Base-by-base conservation (phyloP, 2,113 vertebrate species). In the Leptosomus discolor region DNA sequence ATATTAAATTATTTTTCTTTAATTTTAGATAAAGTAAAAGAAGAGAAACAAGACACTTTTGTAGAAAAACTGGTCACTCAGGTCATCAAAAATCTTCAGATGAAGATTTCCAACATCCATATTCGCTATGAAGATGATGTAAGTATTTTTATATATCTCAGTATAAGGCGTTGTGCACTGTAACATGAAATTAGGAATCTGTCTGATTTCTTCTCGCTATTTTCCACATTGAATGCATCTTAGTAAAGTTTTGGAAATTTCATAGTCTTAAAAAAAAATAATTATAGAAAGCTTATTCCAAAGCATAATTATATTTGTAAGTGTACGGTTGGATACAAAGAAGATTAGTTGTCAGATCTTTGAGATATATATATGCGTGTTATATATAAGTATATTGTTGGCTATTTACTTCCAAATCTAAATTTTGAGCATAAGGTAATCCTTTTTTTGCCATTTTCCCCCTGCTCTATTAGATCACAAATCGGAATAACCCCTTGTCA, bases 61-160 rank as follows among this genome's bases (percentile, higher is more conserved):
- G 96, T 99, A 92, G 99, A 99, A 98, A 99, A 99, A 94, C 97
- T 99, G 93, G 97, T 99, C 81, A 99, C 99, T 94, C 99, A 99
- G 97, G 99, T 99, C 91, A 99, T 99, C 96, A 99, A 99, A 98
- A 99, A 99, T 98, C 98, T 99, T 93, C 99, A 99, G 94, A 98
- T 99, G 96, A 99, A 99, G 97, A 99, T 99, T 97, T 99, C 99
- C 79, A 99, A 99, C 93, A 99, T 99, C 91, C 99, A 99, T 69
- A 85, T 99, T 95, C 99, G 99, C 80, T 99, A 99, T 95, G 99
- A 99, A 96, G 99, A 99, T 97, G 98, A 99, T 96, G 99, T 99
- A 98, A 99, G 99, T 99, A 96, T 84, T 97, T 88, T 57, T 84
- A 9, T 93, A 1, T 86, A 18, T 69, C 32, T 88, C 24, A n/a